Conservation (phyloP, 92 coral and sea anemone genomes). For the Palythoa caribaeorum region DNA sequence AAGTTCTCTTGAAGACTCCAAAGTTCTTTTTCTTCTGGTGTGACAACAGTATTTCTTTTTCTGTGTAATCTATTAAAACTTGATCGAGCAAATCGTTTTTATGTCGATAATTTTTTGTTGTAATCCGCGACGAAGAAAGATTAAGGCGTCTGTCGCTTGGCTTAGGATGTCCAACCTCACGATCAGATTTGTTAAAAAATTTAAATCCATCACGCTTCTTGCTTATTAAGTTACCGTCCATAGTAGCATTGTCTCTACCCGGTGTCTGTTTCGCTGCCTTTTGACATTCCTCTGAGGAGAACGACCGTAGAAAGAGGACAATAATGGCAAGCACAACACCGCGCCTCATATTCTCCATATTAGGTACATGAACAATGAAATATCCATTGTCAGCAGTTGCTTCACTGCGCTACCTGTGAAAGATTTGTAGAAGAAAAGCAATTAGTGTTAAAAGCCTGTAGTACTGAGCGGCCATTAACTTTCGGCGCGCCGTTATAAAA, state of each 20-base stretch:
- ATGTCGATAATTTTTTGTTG: neutral
- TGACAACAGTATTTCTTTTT: neutral
- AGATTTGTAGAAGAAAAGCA: neutral
- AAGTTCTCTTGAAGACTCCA: neutral
- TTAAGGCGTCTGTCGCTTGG: neutral
- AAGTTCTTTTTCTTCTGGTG: too few relatives aligned
- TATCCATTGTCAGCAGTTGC: neutral
- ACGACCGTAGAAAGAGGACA: neutral
- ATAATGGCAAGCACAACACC: neutral
- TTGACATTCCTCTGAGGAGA: neutral
- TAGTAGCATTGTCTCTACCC: neutral
- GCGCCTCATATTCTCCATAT: conserved; percentile 1
- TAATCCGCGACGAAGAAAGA: neutral
- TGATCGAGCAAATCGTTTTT: neutral
- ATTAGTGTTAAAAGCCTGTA: neutral
- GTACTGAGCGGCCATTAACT: too few relatives aligned
- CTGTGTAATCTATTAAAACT: neutral
- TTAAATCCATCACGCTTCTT: neutral
- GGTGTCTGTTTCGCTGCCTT: neutral
- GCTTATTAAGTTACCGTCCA: neutral
- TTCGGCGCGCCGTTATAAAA: too few relatives aligned
- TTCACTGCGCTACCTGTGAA: neutral
- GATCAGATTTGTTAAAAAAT: neutral
- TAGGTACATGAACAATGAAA: neutral
- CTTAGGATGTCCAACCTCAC: neutral